Percentiles rank a stretch among this genome's conserved stretches.
These are phyloP conservation scores for Lutjanus erythropterus DNA, from an alignment of 2,113 vertebrate species.

Conservation along the genomic window DNA sequence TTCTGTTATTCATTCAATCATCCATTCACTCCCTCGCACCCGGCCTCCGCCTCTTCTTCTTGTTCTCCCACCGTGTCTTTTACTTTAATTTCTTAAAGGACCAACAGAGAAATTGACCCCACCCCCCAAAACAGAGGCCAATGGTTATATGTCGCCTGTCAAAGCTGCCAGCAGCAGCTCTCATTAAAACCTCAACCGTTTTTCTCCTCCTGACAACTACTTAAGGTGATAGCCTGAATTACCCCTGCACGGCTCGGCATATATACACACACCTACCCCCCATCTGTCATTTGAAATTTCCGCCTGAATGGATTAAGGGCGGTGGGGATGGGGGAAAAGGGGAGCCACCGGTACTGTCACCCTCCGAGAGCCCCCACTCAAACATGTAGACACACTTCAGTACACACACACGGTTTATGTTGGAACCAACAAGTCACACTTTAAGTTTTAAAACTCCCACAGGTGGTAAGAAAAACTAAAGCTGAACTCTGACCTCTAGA, in stretches of 20 bases:
- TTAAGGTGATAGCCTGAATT: constrained; percentile 79
- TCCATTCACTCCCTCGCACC: background rate
- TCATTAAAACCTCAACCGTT: constrained; percentile 78
- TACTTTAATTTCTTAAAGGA: constrained; percentile 75
- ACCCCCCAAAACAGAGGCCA: constrained; percentile 34
- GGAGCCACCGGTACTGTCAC: background rate
- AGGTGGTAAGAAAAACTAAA: constrained; percentile 6
- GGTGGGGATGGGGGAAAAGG: constrained; percentile 22
- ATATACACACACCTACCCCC: constrained; percentile 42
- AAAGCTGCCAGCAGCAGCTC: constrained; percentile 51
- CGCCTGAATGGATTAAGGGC: constrained; percentile 57
- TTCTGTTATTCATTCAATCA: constrained; percentile 48
- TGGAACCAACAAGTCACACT: background rate
- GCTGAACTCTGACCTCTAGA: constrained; percentile 13
- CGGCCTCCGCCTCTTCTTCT: constrained; percentile 15
- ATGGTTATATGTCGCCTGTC: constrained; percentile 70
- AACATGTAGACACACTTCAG: constrained; percentile 23
- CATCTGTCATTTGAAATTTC: constrained; percentile 75
- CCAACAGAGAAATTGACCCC: constrained; percentile 48
- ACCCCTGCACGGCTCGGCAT: constrained; percentile 43
- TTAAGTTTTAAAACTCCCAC: constrained; percentile 18
- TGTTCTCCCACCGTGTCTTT: constrained; percentile 12
- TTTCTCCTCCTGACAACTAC: constrained; percentile 77
- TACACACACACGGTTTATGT: background rate
- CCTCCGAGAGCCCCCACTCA: constrained; percentile 16